Conservation (phyloP, 2,113 vertebrate genomes). For the Brachyistius frenatus region DNA sequence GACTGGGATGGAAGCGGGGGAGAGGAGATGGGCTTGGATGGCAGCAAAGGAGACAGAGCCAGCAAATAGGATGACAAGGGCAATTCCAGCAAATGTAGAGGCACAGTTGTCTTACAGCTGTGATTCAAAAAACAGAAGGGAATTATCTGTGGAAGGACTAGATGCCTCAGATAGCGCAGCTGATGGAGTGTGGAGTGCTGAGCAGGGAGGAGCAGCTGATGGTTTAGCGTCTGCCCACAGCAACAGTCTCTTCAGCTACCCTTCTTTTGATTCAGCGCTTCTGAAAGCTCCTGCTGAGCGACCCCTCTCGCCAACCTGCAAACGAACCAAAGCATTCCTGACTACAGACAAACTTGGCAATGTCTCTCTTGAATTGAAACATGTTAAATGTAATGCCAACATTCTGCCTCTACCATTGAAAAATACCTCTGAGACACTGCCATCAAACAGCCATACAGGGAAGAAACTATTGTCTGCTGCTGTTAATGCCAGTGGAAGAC, state of each 20-base stretch:
- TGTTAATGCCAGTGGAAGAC: conserved; percentile 15
- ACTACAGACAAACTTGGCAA: conserved; percentile 37
- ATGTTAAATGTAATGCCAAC: conserved; percentile 27
- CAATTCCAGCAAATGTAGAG: conserved; percentile 44
- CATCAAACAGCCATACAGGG: conserved; percentile 1
- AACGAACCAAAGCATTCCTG: conserved; percentile 31
- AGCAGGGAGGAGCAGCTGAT: conserved; percentile 45
- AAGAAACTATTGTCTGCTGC: background rate
- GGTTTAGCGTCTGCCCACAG: conserved; percentile 44
- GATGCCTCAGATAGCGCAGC: conserved; percentile 14
- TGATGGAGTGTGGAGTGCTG: conserved; percentile 65
- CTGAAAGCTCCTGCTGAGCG: conserved; percentile 77
- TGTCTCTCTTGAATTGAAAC: conserved; percentile 52
- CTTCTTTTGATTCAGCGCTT: conserved; percentile 18
- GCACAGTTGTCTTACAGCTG: conserved; percentile 32
- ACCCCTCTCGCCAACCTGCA: conserved; percentile 79
- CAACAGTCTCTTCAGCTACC: conserved; percentile 19
- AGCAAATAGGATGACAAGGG: conserved; percentile 53
- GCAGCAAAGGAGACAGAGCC: conserved; percentile 28
- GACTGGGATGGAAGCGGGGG: conserved; percentile 1
- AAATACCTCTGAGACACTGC: conserved; percentile 43
- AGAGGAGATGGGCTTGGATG: conserved; percentile 53
- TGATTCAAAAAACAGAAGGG: conserved; percentile 36
- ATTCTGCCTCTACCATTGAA: conserved; percentile 5
- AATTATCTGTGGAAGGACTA: conserved; percentile 19